These are phyloP conservation scores for Lutraria lutraria DNA, from an alignment of 2,888 invertebrate species.

Conservation along the genomic window DNA sequence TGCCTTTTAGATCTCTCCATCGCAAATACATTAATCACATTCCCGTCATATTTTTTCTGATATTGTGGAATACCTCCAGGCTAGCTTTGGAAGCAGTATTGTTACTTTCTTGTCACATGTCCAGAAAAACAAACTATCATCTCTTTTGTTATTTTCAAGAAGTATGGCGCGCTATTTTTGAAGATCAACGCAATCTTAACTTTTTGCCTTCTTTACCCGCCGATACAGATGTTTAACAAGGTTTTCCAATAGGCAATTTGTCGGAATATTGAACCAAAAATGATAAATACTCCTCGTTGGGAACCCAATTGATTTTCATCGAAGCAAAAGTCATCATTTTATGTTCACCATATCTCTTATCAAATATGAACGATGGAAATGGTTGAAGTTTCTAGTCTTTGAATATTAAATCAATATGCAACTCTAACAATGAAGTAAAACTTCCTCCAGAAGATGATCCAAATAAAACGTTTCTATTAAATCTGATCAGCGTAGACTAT, in stretches of 20 bases:
- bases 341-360: constrained; percentile 59
- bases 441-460: constrained; percentile 62
- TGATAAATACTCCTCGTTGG: constrained; percentile 41
- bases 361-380: constrained; percentile 62
- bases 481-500: constrained; percentile 55
- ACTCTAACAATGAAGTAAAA: constrained; percentile 60
- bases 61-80: constrained; percentile 4
- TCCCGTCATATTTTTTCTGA: constrained; percentile 5
- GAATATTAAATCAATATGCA: constrained; percentile 67
- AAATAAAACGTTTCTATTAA: constrained; percentile 64
- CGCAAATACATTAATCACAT: constrained; percentile 12
- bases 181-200: constrained; percentile 25
- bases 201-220: constrained; percentile 5
- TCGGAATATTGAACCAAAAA: constrained; percentile 50
- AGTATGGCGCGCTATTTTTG: not conserved
- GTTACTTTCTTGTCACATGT: not conserved
- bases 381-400: constrained; percentile 50
- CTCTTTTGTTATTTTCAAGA: constrained; percentile 18
- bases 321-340: constrained; percentile 54
- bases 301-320: constrained; percentile 55
- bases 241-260: constrained; percentile 67
- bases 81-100: constrained; percentile 7
- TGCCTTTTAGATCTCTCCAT: constrained; percentile 16
- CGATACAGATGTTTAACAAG: constrained; percentile 29
- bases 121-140: not conserved